Conservation (phyloP, 2,888 invertebrate genomes). For the Catocala fraxini region DNA sequence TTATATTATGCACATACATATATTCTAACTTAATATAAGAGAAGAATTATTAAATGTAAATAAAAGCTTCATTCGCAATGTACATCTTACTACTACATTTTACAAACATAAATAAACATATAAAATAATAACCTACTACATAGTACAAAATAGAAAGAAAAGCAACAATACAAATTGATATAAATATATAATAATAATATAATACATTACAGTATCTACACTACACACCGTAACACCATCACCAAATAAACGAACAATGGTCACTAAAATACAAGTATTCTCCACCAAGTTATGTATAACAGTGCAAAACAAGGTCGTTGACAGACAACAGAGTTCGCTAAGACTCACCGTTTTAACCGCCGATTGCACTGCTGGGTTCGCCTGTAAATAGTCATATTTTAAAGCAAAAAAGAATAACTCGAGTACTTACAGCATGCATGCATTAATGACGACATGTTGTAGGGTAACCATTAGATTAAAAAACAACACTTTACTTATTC, state of each 20-base stretch:
- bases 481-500: too few relatives aligned
- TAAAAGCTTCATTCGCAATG: too few relatives aligned
- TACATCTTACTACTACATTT: too few relatives aligned
- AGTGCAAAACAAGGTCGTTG: slow-evolving; percentile 40
- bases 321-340: slow-evolving; percentile 57
- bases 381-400: slow-evolving; percentile 90
- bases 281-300: slow-evolving; percentile 68
- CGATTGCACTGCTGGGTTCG: slow-evolving; percentile 97
- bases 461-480: slow-evolving; percentile 34
- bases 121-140: too few relatives aligned
- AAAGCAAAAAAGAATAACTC: slow-evolving; percentile 70
- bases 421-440: slow-evolving; percentile 77
- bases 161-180: not conserved
- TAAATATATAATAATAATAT: not conserved
- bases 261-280: slow-evolving; percentile 48
- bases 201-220: not conserved
- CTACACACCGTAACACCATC: slow-evolving; percentile 37
- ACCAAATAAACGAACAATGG: slow-evolving; percentile 30
- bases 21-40: too few relatives aligned
- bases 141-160: not conserved
- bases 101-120: too few relatives aligned
- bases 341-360: slow-evolving; percentile 97
- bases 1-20: too few relatives aligned
- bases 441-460: slow-evolving; percentile 37
- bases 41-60: too few relatives aligned